Conservation (phyloP, 2,797 vertebrate species). For the Tapirus indicus region DNA sequence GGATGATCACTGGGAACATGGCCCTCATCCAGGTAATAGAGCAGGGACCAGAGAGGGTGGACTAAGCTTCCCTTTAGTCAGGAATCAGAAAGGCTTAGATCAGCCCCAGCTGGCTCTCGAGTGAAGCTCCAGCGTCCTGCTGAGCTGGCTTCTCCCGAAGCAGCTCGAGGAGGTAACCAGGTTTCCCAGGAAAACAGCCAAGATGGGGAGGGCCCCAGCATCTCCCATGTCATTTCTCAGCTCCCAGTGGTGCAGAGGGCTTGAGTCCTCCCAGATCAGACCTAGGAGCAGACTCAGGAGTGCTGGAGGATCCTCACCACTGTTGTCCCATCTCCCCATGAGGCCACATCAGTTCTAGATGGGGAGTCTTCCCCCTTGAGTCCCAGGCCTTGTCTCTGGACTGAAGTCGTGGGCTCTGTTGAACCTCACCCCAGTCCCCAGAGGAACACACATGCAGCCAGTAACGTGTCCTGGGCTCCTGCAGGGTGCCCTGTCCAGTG, state of each 20-base stretch:
- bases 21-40: conserved; percentile 96
- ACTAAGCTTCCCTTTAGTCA: not conserved
- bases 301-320: not conserved
- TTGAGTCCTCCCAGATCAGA: not conserved
- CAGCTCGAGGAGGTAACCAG: not conserved
- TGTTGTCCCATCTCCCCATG: not conserved
- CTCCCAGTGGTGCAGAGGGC: not conserved
- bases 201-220: too few relatives aligned
- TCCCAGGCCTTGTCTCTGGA: not conserved
- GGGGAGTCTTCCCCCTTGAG: not conserved
- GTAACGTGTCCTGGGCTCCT: conserved; percentile 2
- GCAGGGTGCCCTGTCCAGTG: not conserved
- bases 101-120: not conserved
- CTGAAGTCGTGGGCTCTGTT: not conserved
- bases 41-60: not conserved
- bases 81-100: not conserved
- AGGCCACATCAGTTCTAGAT: not conserved
- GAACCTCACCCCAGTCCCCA: not conserved
- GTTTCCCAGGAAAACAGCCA: conserved; percentile 43
- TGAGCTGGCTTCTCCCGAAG: not conserved
- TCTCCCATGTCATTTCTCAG: not conserved
- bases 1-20: conserved; percentile 98
- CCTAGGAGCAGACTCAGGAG: not conserved
- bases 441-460: not conserved
- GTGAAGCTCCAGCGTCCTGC: not conserved